These are phyloP conservation scores for Dasysyrphus albostriatus DNA, from an alignment of 2,888 invertebrate species.

Conservation along the genomic window DNA sequence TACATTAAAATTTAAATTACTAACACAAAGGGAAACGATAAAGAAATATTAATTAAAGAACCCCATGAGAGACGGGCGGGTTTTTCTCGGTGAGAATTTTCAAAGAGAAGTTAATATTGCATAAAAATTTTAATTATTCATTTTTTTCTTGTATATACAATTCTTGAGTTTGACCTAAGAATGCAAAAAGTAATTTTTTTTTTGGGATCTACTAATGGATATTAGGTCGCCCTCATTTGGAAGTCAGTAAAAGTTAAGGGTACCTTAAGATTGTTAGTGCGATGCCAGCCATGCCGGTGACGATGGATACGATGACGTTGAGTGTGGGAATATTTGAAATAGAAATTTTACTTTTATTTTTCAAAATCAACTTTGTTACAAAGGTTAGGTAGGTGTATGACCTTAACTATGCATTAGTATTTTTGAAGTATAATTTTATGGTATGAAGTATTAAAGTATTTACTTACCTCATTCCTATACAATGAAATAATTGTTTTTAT, in stretches of 20 bases:
- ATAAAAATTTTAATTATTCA: conserved; percentile 50
- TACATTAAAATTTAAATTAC: conserved; percentile 55
- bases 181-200: conserved; percentile 38
- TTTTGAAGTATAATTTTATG: not conserved
- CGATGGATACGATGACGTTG: not conserved
- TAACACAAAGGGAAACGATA: conserved; percentile 50
- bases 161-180: conserved; percentile 35
- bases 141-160: conserved; percentile 20
- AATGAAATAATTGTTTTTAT: not conserved
- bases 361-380: not conserved
- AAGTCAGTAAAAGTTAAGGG: conserved; percentile 30
- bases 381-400: not conserved
- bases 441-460: not conserved
- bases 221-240: conserved; percentile 41
- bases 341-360: conserved; percentile 6
- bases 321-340: conserved; percentile 5
- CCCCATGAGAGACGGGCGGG: not conserved
- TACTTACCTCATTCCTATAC: not conserved
- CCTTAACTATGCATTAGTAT: too few relatives aligned
- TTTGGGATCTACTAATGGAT: conserved; percentile 36
- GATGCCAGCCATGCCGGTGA: too few relatives aligned
- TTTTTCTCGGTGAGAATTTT: conserved; percentile 25
- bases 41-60: conserved; percentile 58
- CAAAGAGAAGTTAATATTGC: conserved; percentile 50
- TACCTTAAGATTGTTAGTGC: not conserved